Evolutionary conservation across 2,113 vertebrate species (phyloP), one percentile per base, ranked within the genome.

Genomic region (Chelonoidis abingdonii): DNA sequence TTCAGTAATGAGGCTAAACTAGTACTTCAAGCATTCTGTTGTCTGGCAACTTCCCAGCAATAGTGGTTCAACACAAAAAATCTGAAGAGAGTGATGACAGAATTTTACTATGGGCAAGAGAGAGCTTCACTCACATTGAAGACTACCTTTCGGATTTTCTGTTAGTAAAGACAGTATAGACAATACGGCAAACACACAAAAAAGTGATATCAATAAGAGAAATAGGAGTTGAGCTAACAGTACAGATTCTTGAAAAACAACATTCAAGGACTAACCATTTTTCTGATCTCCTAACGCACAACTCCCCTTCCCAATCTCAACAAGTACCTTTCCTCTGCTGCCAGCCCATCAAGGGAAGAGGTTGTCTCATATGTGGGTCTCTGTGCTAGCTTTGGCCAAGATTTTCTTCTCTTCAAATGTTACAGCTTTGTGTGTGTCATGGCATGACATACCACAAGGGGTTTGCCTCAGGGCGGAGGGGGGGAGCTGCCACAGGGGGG

Each of bases 201-300:
- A 80, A 1, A 2, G 17, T 50, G 52, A 13, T 16, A 86, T n/a
- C 69, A 54, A 50, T 27, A 78, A 87, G 17, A 89, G 3, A 35
- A 80, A 69, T 9, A 27, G 14, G 25, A 90, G 82, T 22, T 79
- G 81, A 22, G 75, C 5, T 79, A 91, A 69, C 0, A 10, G 25
- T 90, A 89, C 76, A 65, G 86, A 31, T 1, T 93, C 96, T 93
- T 86, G 75, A 25, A 35, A 92, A 90, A 80, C 19, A 88, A 89
- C 11, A 8, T 59, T n/a, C 56, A 54, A 86, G 93, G 50, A 82
- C 31, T 69, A 69, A 82, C 1, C 86, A 83, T 78, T n/a, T 17
- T 88, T 75, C 21, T 13, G 5, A 80, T 19, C 2, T 79, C 16
- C 25, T 59, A 10, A 87, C 76, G 25, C 0, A 69, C 8, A 75